Conservation (phyloP, 2,113 vertebrate species). For the Acinonyx jubatus region DNA sequence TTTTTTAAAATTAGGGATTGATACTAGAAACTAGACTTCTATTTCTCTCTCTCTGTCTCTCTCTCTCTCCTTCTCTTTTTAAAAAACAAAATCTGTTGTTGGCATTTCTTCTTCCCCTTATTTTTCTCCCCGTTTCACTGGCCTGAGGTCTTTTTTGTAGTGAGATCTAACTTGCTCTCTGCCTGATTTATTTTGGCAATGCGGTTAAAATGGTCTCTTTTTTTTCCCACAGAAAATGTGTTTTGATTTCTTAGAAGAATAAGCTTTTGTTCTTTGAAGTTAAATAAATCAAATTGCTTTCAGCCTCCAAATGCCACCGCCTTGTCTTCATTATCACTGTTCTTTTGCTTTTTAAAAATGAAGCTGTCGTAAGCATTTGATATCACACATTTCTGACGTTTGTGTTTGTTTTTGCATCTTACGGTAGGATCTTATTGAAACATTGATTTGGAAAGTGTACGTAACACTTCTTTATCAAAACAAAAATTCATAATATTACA, state of each 20-base stretch:
- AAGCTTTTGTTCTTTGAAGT: conserved; percentile 78
- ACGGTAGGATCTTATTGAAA: neutral
- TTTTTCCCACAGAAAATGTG: conserved; percentile 68
- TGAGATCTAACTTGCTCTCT: conserved; percentile 44
- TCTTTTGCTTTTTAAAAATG: conserved; percentile 36
- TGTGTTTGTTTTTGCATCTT: neutral
- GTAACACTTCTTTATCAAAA: neutral
- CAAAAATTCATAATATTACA: neutral
- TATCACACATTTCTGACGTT: neutral
- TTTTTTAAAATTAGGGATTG: neutral
- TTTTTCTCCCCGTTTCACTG: neutral
- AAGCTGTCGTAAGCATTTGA: neutral
- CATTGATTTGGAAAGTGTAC: neutral
- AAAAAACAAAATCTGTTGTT: neutral
- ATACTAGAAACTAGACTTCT: neutral
- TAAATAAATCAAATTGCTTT: conserved; percentile 76
- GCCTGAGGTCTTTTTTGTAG: neutral
- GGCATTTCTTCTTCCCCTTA: neutral
- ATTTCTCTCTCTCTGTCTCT: neutral
- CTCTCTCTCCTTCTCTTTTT: neutral
- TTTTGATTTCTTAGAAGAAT: conserved; percentile 78
- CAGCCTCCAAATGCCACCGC: conserved; percentile 66
- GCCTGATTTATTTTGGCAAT: conserved; percentile 76
- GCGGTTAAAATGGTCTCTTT: conserved; percentile 69
- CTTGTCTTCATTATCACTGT: conserved; percentile 57